These are phyloP conservation scores for Porites australiensis DNA, from an alignment of 64 coral and sea anemone species.

Conservation along the genomic window DNA sequence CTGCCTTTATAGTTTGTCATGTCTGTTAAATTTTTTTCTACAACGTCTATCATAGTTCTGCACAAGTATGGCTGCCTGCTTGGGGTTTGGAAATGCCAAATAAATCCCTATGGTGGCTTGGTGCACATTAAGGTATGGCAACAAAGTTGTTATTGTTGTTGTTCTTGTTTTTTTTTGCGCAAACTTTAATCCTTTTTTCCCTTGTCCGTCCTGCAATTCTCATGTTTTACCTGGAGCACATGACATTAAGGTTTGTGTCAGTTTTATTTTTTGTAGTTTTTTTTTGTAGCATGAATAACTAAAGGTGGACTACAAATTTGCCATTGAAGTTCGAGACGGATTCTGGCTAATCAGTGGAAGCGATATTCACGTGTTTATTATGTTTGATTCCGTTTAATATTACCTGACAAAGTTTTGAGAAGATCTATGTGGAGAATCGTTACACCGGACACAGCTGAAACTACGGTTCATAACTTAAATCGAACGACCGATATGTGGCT, in stretches of 20 bases:
- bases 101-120: slow-evolving; percentile 76
- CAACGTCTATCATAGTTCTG: slow-evolving; percentile 46
- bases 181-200: not conserved
- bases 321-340: no score
- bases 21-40: not conserved
- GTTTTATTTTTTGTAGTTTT: no score
- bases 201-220: not conserved
- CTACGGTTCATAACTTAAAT: not conserved
- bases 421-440: no score
- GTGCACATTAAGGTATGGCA: slow-evolving; percentile 63
- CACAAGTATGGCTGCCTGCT: slow-evolving; percentile 83
- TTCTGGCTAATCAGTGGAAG: no score
- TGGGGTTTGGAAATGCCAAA: slow-evolving; percentile 73
- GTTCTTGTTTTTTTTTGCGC: not conserved
- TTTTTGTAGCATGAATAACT: no score
- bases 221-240: no score
- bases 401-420: no score
- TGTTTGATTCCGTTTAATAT: no score
- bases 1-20: no score
- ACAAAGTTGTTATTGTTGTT: not conserved
- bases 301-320: no score
- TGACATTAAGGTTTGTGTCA: no score
- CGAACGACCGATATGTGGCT: not conserved
- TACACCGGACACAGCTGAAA: not conserved
- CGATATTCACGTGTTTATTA: no score